A percentile compares a stretch with the other conserved stretches of the same genome.
phyloP scores from a whole-genome alignment of 1,140 invertebrate species.

The Zaprionus camerounensis region DNA sequence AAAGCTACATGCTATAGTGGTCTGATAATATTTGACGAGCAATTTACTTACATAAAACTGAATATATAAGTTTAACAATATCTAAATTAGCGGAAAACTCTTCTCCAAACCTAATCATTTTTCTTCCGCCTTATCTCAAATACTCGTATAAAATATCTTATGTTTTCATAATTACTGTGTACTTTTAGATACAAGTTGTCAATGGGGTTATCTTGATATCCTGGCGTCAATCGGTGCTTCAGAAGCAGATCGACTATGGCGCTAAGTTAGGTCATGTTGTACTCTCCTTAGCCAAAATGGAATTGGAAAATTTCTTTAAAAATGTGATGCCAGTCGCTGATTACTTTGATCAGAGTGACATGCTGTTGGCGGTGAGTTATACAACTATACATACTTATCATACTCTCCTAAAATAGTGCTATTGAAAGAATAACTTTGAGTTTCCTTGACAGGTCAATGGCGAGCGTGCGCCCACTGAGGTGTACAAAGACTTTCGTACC shows the following conservation, averaged over 20 bases:
- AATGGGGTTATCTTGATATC: slow-evolving; percentile 93
- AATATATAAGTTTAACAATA: no score
- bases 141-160: not conserved
- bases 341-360: slow-evolving; percentile 94
- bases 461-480: slow-evolving; percentile 91
- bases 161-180: not conserved
- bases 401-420: no score
- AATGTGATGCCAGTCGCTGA: slow-evolving; percentile 95
- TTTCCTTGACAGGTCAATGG: slow-evolving; percentile 89
- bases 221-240: slow-evolving; percentile 93
- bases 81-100: no score
- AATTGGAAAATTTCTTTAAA: slow-evolving; percentile 94
- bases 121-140: no score
- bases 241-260: slow-evolving; percentile 95
- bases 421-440: not conserved
- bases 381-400: no score
- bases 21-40: no score
- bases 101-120: no score
- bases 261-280: slow-evolving; percentile 94
- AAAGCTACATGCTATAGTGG: no score
- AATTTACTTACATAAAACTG: no score
- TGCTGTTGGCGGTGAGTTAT: slow-evolving; percentile 90
- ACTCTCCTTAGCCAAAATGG: slow-evolving; percentile 92
- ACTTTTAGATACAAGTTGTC: slow-evolving; percentile 91
- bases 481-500: slow-evolving; percentile 91